phyloP scores from a whole-genome alignment of 2,797 vertebrate genomes.

The Psittacula derbiana region DNA sequence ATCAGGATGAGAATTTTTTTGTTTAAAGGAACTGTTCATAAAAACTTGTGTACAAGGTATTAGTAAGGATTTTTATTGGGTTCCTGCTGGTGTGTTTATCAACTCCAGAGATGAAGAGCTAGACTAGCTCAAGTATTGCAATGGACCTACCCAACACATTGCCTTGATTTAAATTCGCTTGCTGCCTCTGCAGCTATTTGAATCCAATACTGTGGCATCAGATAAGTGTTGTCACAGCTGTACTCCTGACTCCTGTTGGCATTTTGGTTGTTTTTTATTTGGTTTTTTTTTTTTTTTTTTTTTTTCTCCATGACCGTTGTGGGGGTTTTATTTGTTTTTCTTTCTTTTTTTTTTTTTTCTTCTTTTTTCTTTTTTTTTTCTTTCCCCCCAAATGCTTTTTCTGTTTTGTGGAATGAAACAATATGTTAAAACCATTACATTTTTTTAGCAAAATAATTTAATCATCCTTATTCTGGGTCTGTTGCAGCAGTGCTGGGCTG shows the following conservation, averaged over 20 bases:
- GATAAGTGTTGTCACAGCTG: neutral
- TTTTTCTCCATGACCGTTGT: neutral
- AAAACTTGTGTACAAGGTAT: neutral
- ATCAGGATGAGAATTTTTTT: neutral
- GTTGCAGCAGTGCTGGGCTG: neutral
- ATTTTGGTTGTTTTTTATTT: too few relatives aligned
- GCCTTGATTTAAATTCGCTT: neutral
- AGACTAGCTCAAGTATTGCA: neutral
- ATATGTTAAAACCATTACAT: neutral
- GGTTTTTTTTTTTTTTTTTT: neutral
- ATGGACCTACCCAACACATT: neutral
- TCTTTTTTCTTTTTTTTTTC: too few relatives aligned
- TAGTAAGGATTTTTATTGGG: neutral
- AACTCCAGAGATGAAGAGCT: neutral
- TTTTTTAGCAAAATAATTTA: neutral
- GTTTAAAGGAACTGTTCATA: neutral
- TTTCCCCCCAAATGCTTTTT: neutral
- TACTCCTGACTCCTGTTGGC: neutral
- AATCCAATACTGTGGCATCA: neutral
- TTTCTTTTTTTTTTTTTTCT: neutral
- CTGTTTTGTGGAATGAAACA: neutral
- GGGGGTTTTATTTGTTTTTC: neutral
- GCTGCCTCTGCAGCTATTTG: neutral
- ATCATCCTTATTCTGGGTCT: neutral
- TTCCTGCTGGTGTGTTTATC: neutral